Base-by-base conservation (phyloP, 1,140 invertebrate species). In the Atta texana region DNA sequence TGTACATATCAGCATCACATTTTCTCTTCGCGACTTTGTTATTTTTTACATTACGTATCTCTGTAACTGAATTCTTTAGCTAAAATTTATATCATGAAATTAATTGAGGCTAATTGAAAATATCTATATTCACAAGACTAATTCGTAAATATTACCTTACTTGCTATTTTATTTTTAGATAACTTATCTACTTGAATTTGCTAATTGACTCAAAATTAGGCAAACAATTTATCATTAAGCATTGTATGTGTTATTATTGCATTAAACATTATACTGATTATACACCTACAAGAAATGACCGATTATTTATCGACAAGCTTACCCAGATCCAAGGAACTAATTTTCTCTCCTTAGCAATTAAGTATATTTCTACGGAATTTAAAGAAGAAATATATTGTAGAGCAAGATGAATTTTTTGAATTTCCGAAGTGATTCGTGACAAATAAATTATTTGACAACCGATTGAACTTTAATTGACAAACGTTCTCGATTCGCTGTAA, bases 401-500 rank as follows among this genome's bases (percentile, higher is more conserved):
- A n/a, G 14, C 14, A 16, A 34, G 68, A 82, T 14, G 4, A 21
- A 34, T 39, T 6, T 57, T 21, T 84, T 24, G 28, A 12, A 84
- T 75, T 75, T 74, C 14, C n/a, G 8, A 75, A n/a, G 24, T 24
- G 28, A 51, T n/a, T 84, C 39, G 18, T 34, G 80, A 75, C 5
- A 24, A 28, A 69, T 18, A 57, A 84, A 10, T 63, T 84, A 61
- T 61, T 84, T 14, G 24, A 84, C n/a, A n/a, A 44, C 57, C 44
- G 69, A 74, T 49, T 84, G 53, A 74, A 84, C n/a, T 84, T n/a
- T 44, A 82, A 72, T 49, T 74, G 66, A 59, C 66, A 28, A 61
- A 28, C 28, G 34, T 75, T 61, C 63, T 66, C 31, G 14, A 68
- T 74, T 86, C n/a, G 88, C 88, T 71, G 51, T 68, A 87, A 89